Percentiles rank a stretch among this genome's conserved stretches.
phyloP scores from a whole-genome alignment of 2,888 invertebrate species.

The Amiota communis region DNA sequence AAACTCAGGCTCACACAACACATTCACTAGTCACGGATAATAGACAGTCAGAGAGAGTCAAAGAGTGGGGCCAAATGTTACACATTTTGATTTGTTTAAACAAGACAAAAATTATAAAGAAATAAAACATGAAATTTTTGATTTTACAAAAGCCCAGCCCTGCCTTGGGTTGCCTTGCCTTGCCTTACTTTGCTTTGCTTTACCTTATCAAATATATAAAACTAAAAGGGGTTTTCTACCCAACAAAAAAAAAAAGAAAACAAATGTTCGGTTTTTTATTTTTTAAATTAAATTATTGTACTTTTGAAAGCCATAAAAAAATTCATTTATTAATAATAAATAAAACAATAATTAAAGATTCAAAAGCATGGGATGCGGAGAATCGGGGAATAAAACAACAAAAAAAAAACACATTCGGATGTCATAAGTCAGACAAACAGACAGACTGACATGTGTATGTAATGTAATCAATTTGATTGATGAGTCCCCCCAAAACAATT shows the following conservation, averaged over 20 bases:
- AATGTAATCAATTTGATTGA: slow-evolving; percentile 63
- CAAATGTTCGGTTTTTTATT: no score
- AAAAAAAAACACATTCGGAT: slow-evolving; percentile 45
- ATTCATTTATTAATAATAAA: slow-evolving; percentile 15
- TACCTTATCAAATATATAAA: no score
- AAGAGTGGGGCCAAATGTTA: background rate
- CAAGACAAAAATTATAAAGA: background rate
- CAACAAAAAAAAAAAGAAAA: no score
- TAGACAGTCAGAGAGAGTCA: background rate
- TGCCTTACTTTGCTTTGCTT: no score
- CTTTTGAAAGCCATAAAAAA: slow-evolving; percentile 44
- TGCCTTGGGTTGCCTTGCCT: no score
- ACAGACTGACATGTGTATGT: slow-evolving; percentile 20
- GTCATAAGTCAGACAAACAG: slow-evolving; percentile 36
- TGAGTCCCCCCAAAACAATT: slow-evolving; percentile 41
- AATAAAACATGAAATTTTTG: background rate
- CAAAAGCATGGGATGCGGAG: slow-evolving; percentile 27
- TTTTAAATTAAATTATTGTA: no score
- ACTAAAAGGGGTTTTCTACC: no score
- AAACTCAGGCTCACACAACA: no score
- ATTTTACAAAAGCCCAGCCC: no score
- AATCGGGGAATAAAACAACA: background rate
- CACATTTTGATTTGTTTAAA: slow-evolving; percentile 7
- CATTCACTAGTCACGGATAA: no score
- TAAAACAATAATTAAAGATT: slow-evolving; percentile 21